Evolutionary conservation across 1,140 invertebrate species (phyloP).

Genomic region (Aphelenchoides fujianensis): DNA sequence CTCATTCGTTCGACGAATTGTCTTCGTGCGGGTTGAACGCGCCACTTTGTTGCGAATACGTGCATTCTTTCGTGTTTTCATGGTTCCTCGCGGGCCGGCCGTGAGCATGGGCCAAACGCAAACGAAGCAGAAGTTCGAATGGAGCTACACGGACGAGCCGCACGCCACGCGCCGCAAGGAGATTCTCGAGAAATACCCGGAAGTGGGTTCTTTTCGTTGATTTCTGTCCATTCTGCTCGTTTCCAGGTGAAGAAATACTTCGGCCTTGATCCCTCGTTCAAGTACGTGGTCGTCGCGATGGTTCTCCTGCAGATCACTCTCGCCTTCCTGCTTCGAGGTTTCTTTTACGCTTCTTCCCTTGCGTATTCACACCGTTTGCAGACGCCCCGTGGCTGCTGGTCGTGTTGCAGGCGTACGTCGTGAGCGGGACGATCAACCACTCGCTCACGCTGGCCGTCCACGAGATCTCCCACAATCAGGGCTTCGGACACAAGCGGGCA

Average conservation of each 20-base stretch:
- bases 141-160: conserved; percentile 94
- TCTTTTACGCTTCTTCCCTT: conserved; percentile 30
- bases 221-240: neutral
- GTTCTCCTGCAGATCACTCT: conserved; percentile 57
- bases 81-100: neutral
- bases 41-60: too few species aligned
- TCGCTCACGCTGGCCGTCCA: conserved; percentile 93
- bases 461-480: conserved; percentile 94
- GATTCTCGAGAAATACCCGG: conserved; percentile 69
- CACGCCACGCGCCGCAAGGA: conserved; percentile 72
- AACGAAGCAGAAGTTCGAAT: conserved; percentile 86
- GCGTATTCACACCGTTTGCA: too few species aligned
- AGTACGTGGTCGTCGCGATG: conserved; percentile 60
- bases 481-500: conserved; percentile 85
- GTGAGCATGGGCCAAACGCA: conserved; percentile 78
- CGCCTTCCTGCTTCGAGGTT: conserved; percentile 56
- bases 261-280: conserved; percentile 54
- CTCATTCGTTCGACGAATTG: too few species aligned
- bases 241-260: conserved; percentile 54
- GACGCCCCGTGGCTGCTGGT: conserved; percentile 57
- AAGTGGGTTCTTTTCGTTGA: conserved; percentile 14
- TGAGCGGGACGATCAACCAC: conserved; percentile 75
- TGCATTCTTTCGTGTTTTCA: neutral
- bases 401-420: conserved; percentile 57
- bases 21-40: too few species aligned